These are phyloP conservation scores for Dinocampus coccinellae DNA, from an alignment of 2,888 invertebrate species.

Conservation along the genomic window DNA sequence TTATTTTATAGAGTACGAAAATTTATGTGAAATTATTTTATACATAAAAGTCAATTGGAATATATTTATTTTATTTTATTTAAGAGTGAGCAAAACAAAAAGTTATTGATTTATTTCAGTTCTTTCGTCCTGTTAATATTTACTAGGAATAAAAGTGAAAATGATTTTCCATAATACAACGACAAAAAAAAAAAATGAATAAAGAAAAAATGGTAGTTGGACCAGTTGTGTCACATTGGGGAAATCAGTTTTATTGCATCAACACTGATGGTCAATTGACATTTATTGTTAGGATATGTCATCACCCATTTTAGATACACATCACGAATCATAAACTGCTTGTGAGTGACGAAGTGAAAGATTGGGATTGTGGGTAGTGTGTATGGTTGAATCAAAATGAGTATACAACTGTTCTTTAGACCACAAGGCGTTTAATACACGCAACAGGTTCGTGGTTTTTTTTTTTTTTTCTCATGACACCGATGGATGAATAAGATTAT, in stretches of 20 bases:
- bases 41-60: not conserved
- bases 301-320: not conserved
- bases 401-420: not conserved
- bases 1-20: not conserved
- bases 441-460: conserved; percentile 33
- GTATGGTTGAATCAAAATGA: not conserved
- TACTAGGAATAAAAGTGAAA: not conserved
- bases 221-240: not conserved
- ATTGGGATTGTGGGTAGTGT: not conserved
- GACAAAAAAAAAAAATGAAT: not conserved
- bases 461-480: conserved; percentile 22
- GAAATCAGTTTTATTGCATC: not conserved
- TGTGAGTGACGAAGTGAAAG: not conserved
- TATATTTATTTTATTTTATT: not conserved
- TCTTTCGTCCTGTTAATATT: not conserved
- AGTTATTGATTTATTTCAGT: not conserved
- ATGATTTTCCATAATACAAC: not conserved
- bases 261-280: conserved; percentile 2
- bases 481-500: conserved; percentile 20
- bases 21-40: not conserved
- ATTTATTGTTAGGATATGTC: not conserved
- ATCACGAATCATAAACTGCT: conserved; percentile 12
- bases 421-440: not conserved
- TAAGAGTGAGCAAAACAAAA: not conserved
- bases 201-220: not conserved